Percentiles rank a stretch among this genome's conserved stretches.
Conservation (phyloP, 2,113 vertebrate genomes). For the Tapirus terrestris region DNA sequence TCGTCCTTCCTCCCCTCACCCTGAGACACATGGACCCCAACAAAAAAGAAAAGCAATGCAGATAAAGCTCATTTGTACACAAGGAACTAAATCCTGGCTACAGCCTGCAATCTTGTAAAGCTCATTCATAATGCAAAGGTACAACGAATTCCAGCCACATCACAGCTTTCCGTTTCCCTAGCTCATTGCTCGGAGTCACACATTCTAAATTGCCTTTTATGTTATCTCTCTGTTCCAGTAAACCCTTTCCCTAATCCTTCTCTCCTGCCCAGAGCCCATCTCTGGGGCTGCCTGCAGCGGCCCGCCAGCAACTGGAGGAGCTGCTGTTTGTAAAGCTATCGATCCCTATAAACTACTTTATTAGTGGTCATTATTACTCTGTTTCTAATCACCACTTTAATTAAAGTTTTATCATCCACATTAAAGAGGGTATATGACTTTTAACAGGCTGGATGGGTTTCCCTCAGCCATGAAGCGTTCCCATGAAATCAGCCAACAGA, state of each 20-base stretch:
- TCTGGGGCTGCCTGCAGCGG: not conserved
- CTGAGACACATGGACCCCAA: not conserved
- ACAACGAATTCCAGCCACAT: constrained; percentile 70
- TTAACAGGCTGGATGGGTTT: constrained; percentile 55
- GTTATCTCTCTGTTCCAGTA: constrained; percentile 77
- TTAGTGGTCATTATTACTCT: constrained; percentile 77
- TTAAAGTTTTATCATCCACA: constrained; percentile 80
- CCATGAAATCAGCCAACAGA: constrained; percentile 34
- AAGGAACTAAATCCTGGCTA: constrained; percentile 7
- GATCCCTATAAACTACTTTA: constrained; percentile 76
- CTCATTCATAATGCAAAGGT: constrained; percentile 76
- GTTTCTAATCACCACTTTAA: constrained; percentile 80
- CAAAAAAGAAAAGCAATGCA: constrained; percentile 25
- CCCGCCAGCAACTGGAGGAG: not conserved
- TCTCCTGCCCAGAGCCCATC: not conserved
- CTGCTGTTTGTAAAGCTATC: constrained; percentile 75
- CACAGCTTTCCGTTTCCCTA: constrained; percentile 71
- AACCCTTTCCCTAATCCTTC: constrained; percentile 72
- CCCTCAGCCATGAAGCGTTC: constrained; percentile 43
- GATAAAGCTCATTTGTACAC: constrained; percentile 49
- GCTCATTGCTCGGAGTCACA: constrained; percentile 75
- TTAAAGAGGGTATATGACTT: constrained; percentile 73
- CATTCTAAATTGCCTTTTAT: constrained; percentile 80
- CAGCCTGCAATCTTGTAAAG: constrained; percentile 52
- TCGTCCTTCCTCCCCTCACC: not conserved